Evolutionary conservation across 2,888 invertebrate genomes (phyloP).

Genomic region (Cynaeus angustus): DNA sequence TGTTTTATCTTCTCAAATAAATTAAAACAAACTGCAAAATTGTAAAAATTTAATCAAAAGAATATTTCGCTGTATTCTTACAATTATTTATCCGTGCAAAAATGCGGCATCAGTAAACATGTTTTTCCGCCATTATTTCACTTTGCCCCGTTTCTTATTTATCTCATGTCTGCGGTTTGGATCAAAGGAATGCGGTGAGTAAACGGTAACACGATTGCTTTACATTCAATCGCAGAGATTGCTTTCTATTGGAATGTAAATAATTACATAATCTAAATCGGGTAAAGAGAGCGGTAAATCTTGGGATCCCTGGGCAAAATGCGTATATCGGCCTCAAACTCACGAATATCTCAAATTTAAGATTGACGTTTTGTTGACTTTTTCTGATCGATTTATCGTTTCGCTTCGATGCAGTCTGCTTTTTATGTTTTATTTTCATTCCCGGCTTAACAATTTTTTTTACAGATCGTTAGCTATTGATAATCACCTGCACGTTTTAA

Average conservation of each 20-base stretch:
- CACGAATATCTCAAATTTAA: slow-evolving; percentile 35
- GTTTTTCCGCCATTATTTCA: slow-evolving; percentile 35
- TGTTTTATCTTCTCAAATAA: slow-evolving; percentile 31
- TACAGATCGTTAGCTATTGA: slow-evolving; percentile 20
- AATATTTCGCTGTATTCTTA: no score
- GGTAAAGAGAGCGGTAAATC: slow-evolving; percentile 56
- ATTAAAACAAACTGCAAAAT: slow-evolving; percentile 14
- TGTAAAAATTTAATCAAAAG: no score
- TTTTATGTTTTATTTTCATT: background rate
- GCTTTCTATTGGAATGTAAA: slow-evolving; percentile 64
- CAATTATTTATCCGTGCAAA: slow-evolving; percentile 6
- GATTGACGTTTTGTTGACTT: slow-evolving; percentile 49
- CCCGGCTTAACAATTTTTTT: slow-evolving; percentile 16
- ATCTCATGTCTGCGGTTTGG: slow-evolving; percentile 34
- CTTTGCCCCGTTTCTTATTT: slow-evolving; percentile 38
- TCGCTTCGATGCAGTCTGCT: slow-evolving; percentile 6
- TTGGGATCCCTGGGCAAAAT: slow-evolving; percentile 40
- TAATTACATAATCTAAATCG: slow-evolving; percentile 64
- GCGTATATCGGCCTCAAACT: slow-evolving; percentile 37
- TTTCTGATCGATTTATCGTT: slow-evolving; percentile 46
- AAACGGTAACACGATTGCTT: slow-evolving; percentile 51
- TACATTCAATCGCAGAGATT: slow-evolving; percentile 57
- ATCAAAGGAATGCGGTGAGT: slow-evolving; percentile 49
- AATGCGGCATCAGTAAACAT: slow-evolving; percentile 31
- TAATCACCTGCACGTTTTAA: slow-evolving; percentile 18